Evolutionary conservation across 2,113 vertebrate species (phyloP), one percentile per base, ranked within the genome.

Genomic region (Hoplias malabaricus): DNA sequence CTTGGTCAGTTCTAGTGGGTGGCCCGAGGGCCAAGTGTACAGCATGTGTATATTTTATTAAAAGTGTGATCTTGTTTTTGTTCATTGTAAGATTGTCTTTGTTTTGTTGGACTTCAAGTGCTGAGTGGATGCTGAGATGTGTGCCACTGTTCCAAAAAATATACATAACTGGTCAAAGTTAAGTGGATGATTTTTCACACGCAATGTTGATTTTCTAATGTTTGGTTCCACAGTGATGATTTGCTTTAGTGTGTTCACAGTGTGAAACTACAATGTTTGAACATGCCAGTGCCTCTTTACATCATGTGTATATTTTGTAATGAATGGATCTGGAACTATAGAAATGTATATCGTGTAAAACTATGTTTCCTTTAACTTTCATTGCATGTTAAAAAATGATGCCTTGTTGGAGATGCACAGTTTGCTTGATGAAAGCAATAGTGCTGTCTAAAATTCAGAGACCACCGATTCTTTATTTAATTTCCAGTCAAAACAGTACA

Each of bases 1-100:
- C 12, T 31, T 38, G 27, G 33, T 3, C n/a, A 40, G 46, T 36
- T 8, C 14, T 29, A 43, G 29, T 31, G 3, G 14, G 8, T 36
- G 31, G 19, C 21, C 19, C 3, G 2, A 57, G 69, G 42, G 56
- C 19, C 42, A 23, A 31, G 40, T 50, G 34, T 72, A 78, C 82
- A 68, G 46, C 31, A 7, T 31, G 36, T 75, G 48, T 79, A 69
- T 73, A 27, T 25, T 25, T 25, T 29, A 11, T 16, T 31, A 1
- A 29, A 43, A 6, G n/a, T 16, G 5, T 19, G 48, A 21, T 63
- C 12, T 34, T 54, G 21, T 25, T 4, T 19, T 13, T 25, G 1
- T 19, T 13, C 5, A 75, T 2, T 11, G 21, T 33, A 34, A 56
- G 10, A 31, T 4, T 61, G 48, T 62, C 9, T 11, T 1, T 66